Evolutionary conservation across 1,140 invertebrate species (phyloP).

Genomic region (Rhyzopertha dominica): DNA sequence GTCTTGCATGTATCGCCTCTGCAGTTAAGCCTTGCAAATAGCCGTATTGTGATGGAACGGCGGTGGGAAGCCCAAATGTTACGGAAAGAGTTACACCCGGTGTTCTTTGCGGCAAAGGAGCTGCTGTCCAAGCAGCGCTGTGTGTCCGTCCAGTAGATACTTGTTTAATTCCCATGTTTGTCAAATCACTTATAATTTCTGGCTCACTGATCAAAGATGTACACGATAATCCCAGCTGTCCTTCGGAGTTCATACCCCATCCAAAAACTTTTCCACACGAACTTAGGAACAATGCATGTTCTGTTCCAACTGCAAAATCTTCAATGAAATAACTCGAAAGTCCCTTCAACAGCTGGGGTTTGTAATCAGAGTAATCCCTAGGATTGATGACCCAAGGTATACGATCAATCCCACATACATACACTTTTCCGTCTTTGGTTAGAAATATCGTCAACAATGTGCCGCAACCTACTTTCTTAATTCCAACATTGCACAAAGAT

Average conservation of each 20-base stretch:
- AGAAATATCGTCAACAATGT: constrained; percentile 62
- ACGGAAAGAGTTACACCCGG: constrained; percentile 49
- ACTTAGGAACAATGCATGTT: constrained; percentile 59
- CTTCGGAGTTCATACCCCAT: constrained; percentile 63
- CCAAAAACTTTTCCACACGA: constrained; percentile 56
- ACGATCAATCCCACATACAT: constrained; percentile 59
- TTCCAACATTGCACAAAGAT: constrained; percentile 50
- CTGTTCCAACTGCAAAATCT: constrained; percentile 60
- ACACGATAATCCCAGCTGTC: constrained; percentile 59
- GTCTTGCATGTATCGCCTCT: constrained; percentile 51
- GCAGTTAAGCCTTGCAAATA: constrained; percentile 51
- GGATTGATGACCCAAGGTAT: constrained; percentile 55
- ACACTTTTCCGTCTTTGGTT: constrained; percentile 56
- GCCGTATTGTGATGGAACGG: constrained; percentile 56
- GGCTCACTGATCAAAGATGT: constrained; percentile 54
- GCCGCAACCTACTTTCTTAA: constrained; percentile 61
- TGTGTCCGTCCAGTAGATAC: constrained; percentile 61
- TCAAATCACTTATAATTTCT: constrained; percentile 51
- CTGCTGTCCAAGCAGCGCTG: constrained; percentile 60
- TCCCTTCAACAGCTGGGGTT: constrained; percentile 45
- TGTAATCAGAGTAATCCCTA: constrained; percentile 36
- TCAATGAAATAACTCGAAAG: constrained; percentile 52
- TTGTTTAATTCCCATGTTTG: constrained; percentile 56
- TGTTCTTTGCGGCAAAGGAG: constrained; percentile 46
- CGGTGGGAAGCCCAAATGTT: constrained; percentile 51